Base-by-base conservation (phyloP, 2,888 invertebrate species). In the Eledone cirrhosa region DNA sequence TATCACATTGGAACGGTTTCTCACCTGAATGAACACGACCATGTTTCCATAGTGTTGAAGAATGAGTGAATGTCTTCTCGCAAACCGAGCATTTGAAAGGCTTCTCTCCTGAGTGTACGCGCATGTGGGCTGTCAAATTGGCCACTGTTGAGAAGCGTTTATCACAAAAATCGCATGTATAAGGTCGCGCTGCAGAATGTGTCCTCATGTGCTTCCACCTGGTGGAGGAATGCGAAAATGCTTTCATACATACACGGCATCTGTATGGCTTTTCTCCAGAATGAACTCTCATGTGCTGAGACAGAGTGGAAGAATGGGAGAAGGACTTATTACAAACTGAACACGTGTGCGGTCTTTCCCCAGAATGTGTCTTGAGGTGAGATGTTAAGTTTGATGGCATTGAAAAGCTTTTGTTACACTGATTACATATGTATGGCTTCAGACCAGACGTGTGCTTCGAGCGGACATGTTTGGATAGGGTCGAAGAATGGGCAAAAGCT, bases 401-500 rank as follows among this genome's bases (percentile, higher is more conserved):
- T n/a, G 72, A 41, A 41, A 72, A 72, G 1, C 29, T 41, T 33
- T 72, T 72, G 31, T 41, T 31, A n/a, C 72, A 72, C 31, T 41
- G 33, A 8, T 72, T 72, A 33, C 72, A 72, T 13, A 41, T 72
- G 14, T 72, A 72, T 16, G 72, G 72, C 31, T 41, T 72, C 41
- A 41, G n/a, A 41, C 72, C 72, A 72, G 33, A 31, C 22, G 72
- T 41, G n/a, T 72, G 72, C 22, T 41, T 29, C 4, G 72, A 72
- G 22, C 72, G 72, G 2, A 72, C 72, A 72, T 72, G 72, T n/a
- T 72, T 72, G 13, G 72, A 72, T 19, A 72, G 22, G 2, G 72
- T 72, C n/a, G 72, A 72, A n/a, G 72, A 72, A 72, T 72, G 72
- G 22, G 72, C 72, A 29, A 72, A 72, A n/a, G 72, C 72, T 22